Percentiles rank a stretch among this genome's conserved stretches.
Conservation (phyloP, 2,888 invertebrate species). For the Crioceris asparagi region DNA sequence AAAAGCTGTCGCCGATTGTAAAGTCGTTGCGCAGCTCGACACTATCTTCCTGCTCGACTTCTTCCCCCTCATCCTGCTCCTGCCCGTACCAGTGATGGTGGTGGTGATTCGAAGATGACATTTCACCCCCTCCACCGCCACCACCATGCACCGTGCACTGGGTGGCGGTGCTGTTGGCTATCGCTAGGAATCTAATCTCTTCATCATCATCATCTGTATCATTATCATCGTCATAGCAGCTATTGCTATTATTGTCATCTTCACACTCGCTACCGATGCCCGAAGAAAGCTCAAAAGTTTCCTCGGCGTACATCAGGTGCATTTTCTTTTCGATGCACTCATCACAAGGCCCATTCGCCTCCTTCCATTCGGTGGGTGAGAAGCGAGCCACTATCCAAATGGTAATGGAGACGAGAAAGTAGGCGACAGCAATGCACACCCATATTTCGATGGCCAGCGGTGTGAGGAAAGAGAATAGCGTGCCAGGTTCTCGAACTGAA, state of each 20-base stretch:
- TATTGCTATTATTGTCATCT: too few relatives aligned
- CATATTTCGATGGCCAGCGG: conserved; percentile 79
- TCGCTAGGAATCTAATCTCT: too few relatives aligned
- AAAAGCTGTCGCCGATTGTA: conserved; percentile 79
- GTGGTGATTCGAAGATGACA: too few relatives aligned
- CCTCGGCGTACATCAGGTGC: background rate
- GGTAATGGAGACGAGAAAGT: conserved; percentile 65
- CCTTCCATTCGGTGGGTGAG: conserved; percentile 73
- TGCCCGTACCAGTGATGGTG: conserved; percentile 29
- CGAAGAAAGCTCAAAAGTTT: too few relatives aligned
- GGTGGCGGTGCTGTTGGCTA: conserved; percentile 3
- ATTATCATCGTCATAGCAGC: too few relatives aligned
- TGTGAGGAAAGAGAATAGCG: conserved; percentile 74
- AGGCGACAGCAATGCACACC: conserved; percentile 68
- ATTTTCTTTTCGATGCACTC: too few relatives aligned
- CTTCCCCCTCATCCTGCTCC: conserved; percentile 16
- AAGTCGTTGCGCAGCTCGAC: conserved; percentile 70
- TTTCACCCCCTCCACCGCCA: too few relatives aligned
- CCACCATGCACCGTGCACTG: too few relatives aligned
- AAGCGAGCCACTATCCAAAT: conserved; percentile 80
- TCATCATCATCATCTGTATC: too few relatives aligned
- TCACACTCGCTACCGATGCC: conserved; percentile 23
- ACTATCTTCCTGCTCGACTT: conserved; percentile 21
- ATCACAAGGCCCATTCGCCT: conserved; percentile 44
- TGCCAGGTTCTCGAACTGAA: conserved; percentile 31